Conservation (phyloP, 2,888 invertebrate species). For the Dryocosmus kuriphilus region DNA sequence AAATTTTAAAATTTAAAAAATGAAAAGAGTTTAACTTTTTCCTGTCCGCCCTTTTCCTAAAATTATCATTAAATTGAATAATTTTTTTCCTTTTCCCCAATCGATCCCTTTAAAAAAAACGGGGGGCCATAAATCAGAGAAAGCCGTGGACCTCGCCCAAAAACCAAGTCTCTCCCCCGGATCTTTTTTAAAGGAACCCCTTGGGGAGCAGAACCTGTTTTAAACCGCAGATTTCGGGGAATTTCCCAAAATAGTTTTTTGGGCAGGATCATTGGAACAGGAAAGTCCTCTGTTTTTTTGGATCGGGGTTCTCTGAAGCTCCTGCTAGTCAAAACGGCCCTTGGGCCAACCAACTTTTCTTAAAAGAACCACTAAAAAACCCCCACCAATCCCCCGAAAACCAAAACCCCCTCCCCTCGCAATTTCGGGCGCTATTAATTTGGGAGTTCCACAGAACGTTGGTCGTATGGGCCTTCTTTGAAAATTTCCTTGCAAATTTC, state of each 20-base stretch:
- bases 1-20: too few relatives aligned
- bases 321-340: constrained; percentile 99
- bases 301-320: constrained; percentile 97
- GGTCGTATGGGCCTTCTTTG: constrained; percentile 95
- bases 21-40: too few relatives aligned
- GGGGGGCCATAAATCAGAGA: constrained; percentile 96
- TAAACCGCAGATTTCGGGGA: constrained; percentile 97
- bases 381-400: constrained; percentile 99
- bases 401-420: constrained; percentile 95
- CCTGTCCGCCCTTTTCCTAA: too few relatives aligned
- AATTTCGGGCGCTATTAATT: constrained; percentile 99
- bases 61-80: background rate
- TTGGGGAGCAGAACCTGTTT: constrained; percentile 97
- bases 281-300: constrained; percentile 99
- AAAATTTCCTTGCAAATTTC: constrained; percentile 99
- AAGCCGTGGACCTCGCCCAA: constrained; percentile 90
- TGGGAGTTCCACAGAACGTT: constrained; percentile 98
- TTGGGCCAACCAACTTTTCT: constrained; percentile 99
- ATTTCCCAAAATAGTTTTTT: constrained; percentile 99
- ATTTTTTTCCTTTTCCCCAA: constrained; percentile 95
- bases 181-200: constrained; percentile 98
- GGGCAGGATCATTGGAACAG: constrained; percentile 98
- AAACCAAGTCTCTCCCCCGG: constrained; percentile 97
- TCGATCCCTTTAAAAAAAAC: constrained; percentile 99
- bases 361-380: constrained; percentile 96